Evolutionary conservation across 1,140 invertebrate genomes (phyloP).

Genomic region (Drosophila repletoides): DNA sequence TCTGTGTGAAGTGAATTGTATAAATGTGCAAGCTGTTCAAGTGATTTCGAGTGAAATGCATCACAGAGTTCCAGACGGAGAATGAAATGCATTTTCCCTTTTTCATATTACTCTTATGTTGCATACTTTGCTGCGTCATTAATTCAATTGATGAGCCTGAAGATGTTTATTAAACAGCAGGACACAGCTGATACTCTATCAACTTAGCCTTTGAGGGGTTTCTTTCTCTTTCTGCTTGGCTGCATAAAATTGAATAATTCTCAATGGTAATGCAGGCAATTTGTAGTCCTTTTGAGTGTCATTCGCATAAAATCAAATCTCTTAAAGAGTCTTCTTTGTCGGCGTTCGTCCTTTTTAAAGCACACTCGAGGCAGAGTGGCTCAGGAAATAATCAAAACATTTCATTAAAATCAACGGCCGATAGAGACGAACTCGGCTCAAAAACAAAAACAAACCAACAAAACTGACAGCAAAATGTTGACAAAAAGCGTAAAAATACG

Average conservation of each 20-base stretch:
- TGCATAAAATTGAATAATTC: conserved; percentile 15
- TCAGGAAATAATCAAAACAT: conserved; percentile 50
- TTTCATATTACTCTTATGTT: conserved; percentile 40
- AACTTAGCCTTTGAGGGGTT: neutral
- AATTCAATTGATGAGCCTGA: conserved; percentile 47
- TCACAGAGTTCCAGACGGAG: conserved; percentile 18
- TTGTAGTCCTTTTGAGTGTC: neutral
- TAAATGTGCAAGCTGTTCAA: conserved; percentile 68
- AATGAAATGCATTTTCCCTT: conserved; percentile 32
- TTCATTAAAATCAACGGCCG: conserved; percentile 57
- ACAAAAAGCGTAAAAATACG: conserved; percentile 71
- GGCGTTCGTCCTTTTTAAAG: neutral
- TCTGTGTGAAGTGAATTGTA: conserved; percentile 61
- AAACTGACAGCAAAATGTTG: conserved; percentile 58
- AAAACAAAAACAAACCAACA: conserved; percentile 25
- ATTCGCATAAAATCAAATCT: too few species aligned
- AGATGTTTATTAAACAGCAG: conserved; percentile 37
- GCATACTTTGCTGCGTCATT: conserved; percentile 67
- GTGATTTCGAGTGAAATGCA: conserved; percentile 56
- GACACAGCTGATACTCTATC: neutral
- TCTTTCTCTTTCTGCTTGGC: neutral
- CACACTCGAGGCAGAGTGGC: too few species aligned
- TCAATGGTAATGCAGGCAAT: conserved; percentile 12
- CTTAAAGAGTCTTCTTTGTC: too few species aligned
- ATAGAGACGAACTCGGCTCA: conserved; percentile 15